These are phyloP conservation scores for Microctonus brassicae DNA, from an alignment of 2,888 invertebrate species.

Conservation along the genomic window DNA sequence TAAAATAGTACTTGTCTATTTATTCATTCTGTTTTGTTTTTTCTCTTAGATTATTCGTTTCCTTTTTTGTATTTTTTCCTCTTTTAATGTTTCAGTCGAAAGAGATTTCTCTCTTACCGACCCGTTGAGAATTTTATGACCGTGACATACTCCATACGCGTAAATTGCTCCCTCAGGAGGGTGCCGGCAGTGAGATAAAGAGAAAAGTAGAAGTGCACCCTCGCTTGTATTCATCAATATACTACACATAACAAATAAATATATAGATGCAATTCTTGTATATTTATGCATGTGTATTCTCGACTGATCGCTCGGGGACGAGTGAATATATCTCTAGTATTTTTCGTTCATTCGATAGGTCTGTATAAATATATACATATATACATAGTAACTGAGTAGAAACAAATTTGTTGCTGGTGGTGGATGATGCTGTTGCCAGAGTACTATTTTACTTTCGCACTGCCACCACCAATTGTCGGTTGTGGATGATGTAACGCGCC, in stretches of 20 bases:
- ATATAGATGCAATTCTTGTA: too few species aligned
- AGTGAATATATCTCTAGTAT: conserved; percentile 53
- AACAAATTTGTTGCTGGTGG: conserved; percentile 59
- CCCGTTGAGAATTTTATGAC: conserved; percentile 29
- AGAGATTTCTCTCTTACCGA: conserved; percentile 19
- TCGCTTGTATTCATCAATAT: not conserved
- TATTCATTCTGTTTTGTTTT: not conserved
- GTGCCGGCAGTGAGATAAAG: not conserved
- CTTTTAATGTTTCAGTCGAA: conserved; percentile 25
- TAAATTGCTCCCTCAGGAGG: conserved; percentile 24
- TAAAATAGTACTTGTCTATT: too few species aligned
- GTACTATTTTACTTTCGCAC: not conserved
- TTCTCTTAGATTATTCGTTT: not conserved
- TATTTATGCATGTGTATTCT: not conserved
- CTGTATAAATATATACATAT: conserved; percentile 42
- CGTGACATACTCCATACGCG: conserved; percentile 27
- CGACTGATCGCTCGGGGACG: conserved; percentile 34
- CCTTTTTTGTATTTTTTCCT: not conserved
- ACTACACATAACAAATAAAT: not conserved
- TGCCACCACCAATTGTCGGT: not conserved
- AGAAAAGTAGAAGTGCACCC: not conserved
- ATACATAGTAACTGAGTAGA: too few species aligned
- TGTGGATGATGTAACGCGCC: conserved; percentile 61
- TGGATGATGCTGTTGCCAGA: not conserved
- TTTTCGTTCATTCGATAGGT: conserved; percentile 48